Evolutionary conservation across 2,888 invertebrate species (phyloP).

Genomic region (Conomelus anceps): DNA sequence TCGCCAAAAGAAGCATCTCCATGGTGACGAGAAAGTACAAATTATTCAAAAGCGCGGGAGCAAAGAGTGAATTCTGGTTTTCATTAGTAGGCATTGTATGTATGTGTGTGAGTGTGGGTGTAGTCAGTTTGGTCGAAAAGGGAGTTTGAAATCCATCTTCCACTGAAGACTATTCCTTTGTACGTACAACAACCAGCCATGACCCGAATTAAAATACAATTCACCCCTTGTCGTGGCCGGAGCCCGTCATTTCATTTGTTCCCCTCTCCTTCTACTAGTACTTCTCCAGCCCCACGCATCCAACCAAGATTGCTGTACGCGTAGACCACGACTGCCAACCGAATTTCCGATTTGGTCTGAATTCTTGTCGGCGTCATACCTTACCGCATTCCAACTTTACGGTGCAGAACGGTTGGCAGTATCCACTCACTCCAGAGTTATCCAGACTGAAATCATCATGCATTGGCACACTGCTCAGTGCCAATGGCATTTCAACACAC

Average conservation of each 20-base stretch:
- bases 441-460: background rate
- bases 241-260: background rate
- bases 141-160: background rate
- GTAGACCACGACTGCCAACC: background rate
- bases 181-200: background rate
- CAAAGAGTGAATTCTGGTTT: background rate
- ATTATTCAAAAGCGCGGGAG: background rate
- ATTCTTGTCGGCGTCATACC: background rate
- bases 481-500: background rate
- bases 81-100: background rate
- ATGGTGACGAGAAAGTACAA: background rate
- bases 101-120: background rate
- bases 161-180: background rate
- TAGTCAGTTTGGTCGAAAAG: background rate
- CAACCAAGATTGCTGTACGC: background rate
- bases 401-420: background rate
- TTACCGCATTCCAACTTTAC: background rate
- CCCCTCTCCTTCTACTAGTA: background rate
- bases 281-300: background rate
- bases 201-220: background rate
- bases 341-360: background rate
- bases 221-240: background rate
- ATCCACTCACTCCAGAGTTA: background rate
- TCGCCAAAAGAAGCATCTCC: background rate
- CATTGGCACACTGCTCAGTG: background rate